phyloP scores from a whole-genome alignment of 1,140 invertebrate species.

The Euura lappo region DNA sequence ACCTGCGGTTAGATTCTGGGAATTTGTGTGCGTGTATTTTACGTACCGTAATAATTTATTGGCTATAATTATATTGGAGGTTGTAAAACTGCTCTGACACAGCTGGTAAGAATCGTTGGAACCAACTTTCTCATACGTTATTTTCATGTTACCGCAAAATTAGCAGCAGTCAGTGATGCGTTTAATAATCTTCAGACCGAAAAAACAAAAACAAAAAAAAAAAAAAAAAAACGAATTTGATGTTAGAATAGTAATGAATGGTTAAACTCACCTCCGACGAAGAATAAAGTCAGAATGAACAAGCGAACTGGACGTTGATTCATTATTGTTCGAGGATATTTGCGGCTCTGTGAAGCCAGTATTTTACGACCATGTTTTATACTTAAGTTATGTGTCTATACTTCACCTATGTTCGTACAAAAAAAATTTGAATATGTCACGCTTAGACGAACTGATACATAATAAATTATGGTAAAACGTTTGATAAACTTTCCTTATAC shows the following conservation, averaged over 20 bases:
- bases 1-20: too few relatives aligned
- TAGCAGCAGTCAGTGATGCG: neutral
- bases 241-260: neutral
- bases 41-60: too few relatives aligned
- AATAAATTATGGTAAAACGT: neutral
- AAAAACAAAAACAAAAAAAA: neutral
- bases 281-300: neutral
- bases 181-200: neutral
- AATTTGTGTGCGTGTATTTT: too few relatives aligned
- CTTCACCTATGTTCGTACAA: neutral
- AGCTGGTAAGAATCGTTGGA: neutral
- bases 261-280: constrained; percentile 7
- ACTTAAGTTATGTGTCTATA: neutral
- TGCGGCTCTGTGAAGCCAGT: neutral
- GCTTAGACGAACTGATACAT: neutral
- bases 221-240: neutral
- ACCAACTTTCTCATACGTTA: neutral
- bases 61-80: too few relatives aligned
- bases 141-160: neutral
- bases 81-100: neutral
- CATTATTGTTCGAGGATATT: neutral
- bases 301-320: neutral
- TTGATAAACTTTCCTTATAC: neutral
- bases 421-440: neutral
- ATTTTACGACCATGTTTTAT: neutral